Conservation (phyloP, 2,888 invertebrate genomes). For the Ormia ochracea region DNA sequence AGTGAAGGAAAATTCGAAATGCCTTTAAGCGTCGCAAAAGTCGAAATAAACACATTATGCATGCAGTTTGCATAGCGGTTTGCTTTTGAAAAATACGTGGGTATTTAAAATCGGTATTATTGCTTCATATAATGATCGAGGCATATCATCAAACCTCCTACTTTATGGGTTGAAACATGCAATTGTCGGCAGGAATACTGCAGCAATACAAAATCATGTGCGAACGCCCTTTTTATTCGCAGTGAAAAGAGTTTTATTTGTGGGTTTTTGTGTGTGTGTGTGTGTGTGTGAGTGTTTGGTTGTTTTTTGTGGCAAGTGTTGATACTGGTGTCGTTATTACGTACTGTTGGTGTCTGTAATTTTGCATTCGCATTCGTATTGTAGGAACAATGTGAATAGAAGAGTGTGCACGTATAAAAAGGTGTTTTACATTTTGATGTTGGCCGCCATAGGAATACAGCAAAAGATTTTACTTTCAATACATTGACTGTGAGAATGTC, state of each 20-base stretch:
- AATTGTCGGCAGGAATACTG: slow-evolving; percentile 45
- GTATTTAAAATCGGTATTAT: slow-evolving; percentile 31
- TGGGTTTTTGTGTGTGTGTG: no score
- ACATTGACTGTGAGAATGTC: slow-evolving; percentile 50
- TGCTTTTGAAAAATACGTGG: not conserved
- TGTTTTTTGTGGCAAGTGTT: not conserved
- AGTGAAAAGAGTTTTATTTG: slow-evolving; percentile 37
- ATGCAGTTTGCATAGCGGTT: no score
- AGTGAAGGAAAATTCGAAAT: no score
- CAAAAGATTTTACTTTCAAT: slow-evolving; percentile 21
- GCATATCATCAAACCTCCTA: slow-evolving; percentile 75
- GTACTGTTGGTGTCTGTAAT: slow-evolving; percentile 52
- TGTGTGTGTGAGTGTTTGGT: no score
- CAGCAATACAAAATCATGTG: slow-evolving; percentile 28
- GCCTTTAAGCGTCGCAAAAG: not conserved
- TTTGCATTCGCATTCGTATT: slow-evolving; percentile 46
- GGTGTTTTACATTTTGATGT: slow-evolving; percentile 60
- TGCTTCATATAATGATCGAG: slow-evolving; percentile 63
- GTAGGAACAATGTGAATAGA: slow-evolving; percentile 14
- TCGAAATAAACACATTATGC: not conserved
- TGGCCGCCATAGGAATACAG: slow-evolving; percentile 44
- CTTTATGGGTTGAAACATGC: slow-evolving; percentile 66
- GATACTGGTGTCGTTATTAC: slow-evolving; percentile 36
- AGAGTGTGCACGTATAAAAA: slow-evolving; percentile 33
- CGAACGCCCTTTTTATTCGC: slow-evolving; percentile 52